Evolutionary conservation across 2,888 invertebrate species (phyloP), one percentile per base, ranked within the genome.

Genomic region (Cetonia aurata): DNA sequence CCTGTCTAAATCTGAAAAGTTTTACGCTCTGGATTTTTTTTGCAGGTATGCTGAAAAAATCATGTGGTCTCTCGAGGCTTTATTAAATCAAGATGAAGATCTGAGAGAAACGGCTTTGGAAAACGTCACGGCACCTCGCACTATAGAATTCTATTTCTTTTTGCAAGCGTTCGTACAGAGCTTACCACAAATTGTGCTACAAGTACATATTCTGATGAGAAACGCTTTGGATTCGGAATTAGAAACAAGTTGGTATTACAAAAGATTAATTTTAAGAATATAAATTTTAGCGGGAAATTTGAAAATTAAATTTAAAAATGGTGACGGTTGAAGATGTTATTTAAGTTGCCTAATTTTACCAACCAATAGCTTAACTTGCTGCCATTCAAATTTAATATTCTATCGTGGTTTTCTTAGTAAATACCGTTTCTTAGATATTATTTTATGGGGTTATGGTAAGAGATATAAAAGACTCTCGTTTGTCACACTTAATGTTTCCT

Each of bases 151-250:
- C 41, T 94, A 93, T 79, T 87, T 92, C 66, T 92, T 94, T 77
- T 86, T 94, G 10, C 93, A 94, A 82, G 91, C 93, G 1, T 94
- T 92, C 83, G 85, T 92, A 9, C 94, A 94, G 79, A 89, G 92
- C 1, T 91, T 91, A 0, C 94, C 94, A 0, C 92, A 93, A 82
- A 88, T 91, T 48, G 82, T 91, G 33, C 85, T 91, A 75, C 93
- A 87, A 82, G 87, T 86, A 15, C 90, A 90, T 80, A 86, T 93
- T 77, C 86, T 94, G 81, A 86, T 90, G 67, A 84, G 87, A 44
- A 87, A 88, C 76, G 86, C 87, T 41, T 81, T 86, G 33, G 85
- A 88, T 65, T 83, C 87, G 4, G 87, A 88, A 59, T 88, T 86
- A 80, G 89, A 91, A 78, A 92, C 91, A 84, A 88, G 93, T 93